Evolutionary conservation across 2,113 vertebrate species (phyloP).

Genomic region (Eurypyga helias): DNA sequence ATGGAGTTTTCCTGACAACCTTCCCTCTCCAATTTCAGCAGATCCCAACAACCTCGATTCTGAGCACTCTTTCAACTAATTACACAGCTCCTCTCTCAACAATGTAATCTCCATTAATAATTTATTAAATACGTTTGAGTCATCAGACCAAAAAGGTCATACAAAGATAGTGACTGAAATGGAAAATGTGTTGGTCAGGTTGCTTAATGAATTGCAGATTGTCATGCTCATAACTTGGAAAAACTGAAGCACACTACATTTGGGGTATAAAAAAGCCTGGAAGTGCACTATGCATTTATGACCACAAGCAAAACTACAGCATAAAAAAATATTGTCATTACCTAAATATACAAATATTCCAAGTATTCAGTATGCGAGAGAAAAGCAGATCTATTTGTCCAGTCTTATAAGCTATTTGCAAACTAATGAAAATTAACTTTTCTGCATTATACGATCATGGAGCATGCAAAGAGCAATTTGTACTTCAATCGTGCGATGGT

Average conservation of each 20-base stretch:
- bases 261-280: neutral
- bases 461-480: neutral
- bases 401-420: conserved; percentile 15
- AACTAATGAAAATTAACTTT: conserved; percentile 49
- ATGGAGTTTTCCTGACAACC: neutral
- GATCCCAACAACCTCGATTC: neutral
- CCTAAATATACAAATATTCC: conserved; percentile 45
- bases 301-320: neutral
- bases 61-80: neutral
- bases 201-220: conserved; percentile 46
- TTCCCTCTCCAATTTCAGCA: neutral
- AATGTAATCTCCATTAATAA: neutral
- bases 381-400: neutral
- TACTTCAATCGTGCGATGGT: neutral
- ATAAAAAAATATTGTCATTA: conserved; percentile 11
- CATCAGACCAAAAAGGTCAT: conserved; percentile 31
- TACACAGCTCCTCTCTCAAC: neutral
- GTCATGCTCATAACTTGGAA: neutral
- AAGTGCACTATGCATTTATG: neutral
- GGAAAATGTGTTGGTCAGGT: neutral
- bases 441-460: neutral
- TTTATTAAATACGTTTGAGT: conserved; percentile 27
- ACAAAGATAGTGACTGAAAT: conserved; percentile 13
- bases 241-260: conserved; percentile 3
- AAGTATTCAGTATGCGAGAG: neutral